Conservation (phyloP, 2,113 vertebrate genomes). For the Trichomycterus rosablanca region DNA sequence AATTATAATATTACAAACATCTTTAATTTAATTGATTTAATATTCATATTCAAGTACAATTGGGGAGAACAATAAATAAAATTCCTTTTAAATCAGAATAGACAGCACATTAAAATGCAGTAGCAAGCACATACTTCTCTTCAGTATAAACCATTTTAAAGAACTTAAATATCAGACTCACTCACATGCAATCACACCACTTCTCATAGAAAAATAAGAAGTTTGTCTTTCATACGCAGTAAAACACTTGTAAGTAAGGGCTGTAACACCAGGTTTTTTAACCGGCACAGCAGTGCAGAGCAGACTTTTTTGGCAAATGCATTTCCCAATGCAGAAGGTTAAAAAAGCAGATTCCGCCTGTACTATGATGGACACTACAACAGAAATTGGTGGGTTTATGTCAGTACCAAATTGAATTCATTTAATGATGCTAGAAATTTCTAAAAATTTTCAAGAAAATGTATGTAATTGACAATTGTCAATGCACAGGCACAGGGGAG, state of each 20-base stretch:
- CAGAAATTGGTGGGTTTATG: too few species aligned
- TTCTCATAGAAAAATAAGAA: neutral
- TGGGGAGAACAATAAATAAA: too few species aligned
- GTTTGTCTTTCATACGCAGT: neutral
- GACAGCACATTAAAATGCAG: slow-evolving; percentile 6
- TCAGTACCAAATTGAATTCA: too few species aligned
- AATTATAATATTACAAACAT: too few species aligned
- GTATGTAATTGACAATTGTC: slow-evolving; percentile 35
- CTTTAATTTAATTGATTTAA: too few species aligned
- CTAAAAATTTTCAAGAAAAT: slow-evolving; percentile 21
- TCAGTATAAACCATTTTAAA: slow-evolving; percentile 2
- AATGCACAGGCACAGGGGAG: slow-evolving; percentile 36
- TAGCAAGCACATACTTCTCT: neutral
- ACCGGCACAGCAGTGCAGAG: too few species aligned
- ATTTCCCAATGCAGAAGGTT: neutral
- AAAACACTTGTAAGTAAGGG: slow-evolving; percentile 9
- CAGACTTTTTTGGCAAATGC: slow-evolving; percentile 22
- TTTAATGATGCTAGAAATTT: slow-evolving; percentile 9
- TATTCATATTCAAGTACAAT: too few species aligned
- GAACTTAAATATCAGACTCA: slow-evolving; percentile 8
- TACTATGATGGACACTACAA: too few species aligned
- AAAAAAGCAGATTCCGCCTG: too few species aligned
- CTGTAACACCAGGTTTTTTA: neutral
- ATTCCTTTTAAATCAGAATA: neutral
- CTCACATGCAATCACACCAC: slow-evolving; percentile 19